phyloP scores from a whole-genome alignment of 2,888 invertebrate species.

The Mesochorus sp. region DNA sequence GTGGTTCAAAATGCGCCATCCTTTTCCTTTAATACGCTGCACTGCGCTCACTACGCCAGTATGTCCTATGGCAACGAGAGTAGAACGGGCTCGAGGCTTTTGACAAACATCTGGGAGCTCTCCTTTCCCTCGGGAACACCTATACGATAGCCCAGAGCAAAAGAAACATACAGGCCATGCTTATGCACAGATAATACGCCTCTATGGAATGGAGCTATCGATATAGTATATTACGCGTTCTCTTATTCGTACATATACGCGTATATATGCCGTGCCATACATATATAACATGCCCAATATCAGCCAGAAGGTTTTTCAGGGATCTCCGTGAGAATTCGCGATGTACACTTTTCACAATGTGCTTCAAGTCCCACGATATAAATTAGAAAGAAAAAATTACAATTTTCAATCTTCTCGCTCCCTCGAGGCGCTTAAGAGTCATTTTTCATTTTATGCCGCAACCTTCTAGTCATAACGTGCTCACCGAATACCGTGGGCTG shows the following conservation, averaged over 20 bases:
- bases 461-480: no score
- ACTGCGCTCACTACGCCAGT: constrained; percentile 24
- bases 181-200: no score
- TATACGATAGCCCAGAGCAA: no score
- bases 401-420: neutral
- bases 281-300: constrained; percentile 43
- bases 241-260: neutral
- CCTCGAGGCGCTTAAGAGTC: neutral
- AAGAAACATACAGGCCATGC: neutral
- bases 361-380: constrained; percentile 44
- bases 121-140: constrained; percentile 55
- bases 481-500: no score
- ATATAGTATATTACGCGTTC: neutral
- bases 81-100: constrained; percentile 63
- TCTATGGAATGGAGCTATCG: no score
- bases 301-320: constrained; percentile 37
- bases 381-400: constrained; percentile 21
- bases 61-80: constrained; percentile 42
- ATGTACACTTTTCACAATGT: constrained; percentile 40
- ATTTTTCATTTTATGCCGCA: neutral
- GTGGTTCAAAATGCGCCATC: constrained; percentile 39
- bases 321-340: constrained; percentile 55
- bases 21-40: constrained; percentile 44
- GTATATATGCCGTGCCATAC: neutral
- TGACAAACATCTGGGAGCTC: constrained; percentile 74